Conservation (phyloP, 2,888 invertebrate species). For the Athalia cordata region DNA sequence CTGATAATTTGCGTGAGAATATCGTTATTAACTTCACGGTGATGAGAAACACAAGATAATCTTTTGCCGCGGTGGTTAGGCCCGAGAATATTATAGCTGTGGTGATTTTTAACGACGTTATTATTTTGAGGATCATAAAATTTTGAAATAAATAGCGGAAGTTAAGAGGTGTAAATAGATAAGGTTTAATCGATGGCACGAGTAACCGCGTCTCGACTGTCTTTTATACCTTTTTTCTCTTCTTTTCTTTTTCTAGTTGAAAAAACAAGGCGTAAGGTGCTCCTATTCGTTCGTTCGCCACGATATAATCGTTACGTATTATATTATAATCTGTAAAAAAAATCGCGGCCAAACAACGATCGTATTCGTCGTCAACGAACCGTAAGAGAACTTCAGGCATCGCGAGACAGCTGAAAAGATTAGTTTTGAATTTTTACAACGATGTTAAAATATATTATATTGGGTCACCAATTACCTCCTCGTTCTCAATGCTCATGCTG, state of each 20-base stretch:
- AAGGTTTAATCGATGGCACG: constrained; percentile 20
- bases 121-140: neutral
- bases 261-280: too few species aligned
- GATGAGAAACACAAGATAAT: neutral
- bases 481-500: constrained; percentile 30
- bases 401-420: neutral
- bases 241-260: too few species aligned
- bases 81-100: too few species aligned
- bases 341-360: neutral
- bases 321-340: constrained; percentile 14
- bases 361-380: constrained; percentile 37
- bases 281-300: too few species aligned
- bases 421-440: constrained; percentile 3
- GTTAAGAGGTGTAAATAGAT: neutral
- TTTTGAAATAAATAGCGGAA: neutral
- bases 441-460: neutral
- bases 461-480: constrained; percentile 37
- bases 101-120: neutral
- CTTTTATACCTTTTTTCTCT: too few species aligned
- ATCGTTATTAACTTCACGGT: neutral
- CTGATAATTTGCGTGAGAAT: too few species aligned
- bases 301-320: too few species aligned
- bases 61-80: neutral
- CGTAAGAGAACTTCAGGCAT: neutral
- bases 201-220: too few species aligned